Evolutionary conservation across 1,140 invertebrate species (phyloP).

Genomic region (Calephelis virginiensis): DNA sequence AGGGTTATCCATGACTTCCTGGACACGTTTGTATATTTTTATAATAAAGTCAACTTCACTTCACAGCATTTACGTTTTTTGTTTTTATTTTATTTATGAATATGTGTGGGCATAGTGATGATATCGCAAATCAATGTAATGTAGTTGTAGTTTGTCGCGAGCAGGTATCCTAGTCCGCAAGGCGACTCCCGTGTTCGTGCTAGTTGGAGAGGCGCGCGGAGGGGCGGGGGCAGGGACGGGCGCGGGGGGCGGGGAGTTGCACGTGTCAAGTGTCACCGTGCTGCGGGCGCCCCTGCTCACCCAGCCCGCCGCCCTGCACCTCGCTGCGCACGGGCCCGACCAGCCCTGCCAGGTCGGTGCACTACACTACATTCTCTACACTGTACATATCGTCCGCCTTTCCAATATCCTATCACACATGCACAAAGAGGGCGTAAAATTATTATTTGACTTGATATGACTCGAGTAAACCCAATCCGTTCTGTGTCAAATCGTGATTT

Average conservation of each 20-base stretch:
- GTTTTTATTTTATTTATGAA: background rate
- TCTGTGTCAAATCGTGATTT: too few relatives aligned
- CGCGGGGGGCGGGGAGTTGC: constrained; percentile 34
- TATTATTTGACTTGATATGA: too few relatives aligned
- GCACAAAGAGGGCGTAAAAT: background rate
- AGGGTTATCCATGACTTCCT: too few relatives aligned
- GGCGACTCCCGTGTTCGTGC: constrained; percentile 62
- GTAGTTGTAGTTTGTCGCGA: background rate
- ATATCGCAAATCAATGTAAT: constrained; percentile 10
- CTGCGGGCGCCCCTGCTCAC: constrained; percentile 51
- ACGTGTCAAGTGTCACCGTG: constrained; percentile 44
- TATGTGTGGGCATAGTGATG: background rate
- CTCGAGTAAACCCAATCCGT: too few relatives aligned
- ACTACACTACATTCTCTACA: too few relatives aligned
- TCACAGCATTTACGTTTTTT: too few relatives aligned
- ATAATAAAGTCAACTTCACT: too few relatives aligned
- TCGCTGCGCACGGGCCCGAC: constrained; percentile 64
- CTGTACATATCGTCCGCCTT: too few relatives aligned
- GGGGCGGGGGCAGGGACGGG: constrained; percentile 11
- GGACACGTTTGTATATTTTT: too few relatives aligned
- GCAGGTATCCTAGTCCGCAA: constrained; percentile 76
- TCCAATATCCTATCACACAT: background rate
- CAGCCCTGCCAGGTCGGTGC: constrained; percentile 36
- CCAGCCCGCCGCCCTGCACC: constrained; percentile 49
- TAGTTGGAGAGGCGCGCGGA: constrained; percentile 57